These are phyloP conservation scores for Stenodera caucasica DNA, from an alignment of 2,888 invertebrate genomes.

Conservation along the genomic window DNA sequence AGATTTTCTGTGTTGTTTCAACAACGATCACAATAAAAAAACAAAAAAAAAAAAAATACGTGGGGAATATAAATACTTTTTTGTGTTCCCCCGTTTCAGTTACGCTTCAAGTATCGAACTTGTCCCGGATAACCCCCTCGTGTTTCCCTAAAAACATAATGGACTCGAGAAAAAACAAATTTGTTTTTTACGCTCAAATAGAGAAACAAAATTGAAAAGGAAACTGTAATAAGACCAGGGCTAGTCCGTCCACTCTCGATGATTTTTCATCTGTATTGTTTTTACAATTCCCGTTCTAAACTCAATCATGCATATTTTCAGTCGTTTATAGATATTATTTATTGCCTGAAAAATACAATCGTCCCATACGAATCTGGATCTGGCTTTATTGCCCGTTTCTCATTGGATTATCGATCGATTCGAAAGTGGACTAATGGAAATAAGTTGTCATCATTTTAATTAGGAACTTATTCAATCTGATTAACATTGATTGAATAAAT, in stretches of 20 bases:
- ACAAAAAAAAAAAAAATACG: too few species aligned
- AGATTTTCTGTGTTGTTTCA: neutral
- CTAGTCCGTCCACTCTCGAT: conserved; percentile 34
- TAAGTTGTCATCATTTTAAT: neutral
- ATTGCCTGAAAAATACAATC: conserved; percentile 9
- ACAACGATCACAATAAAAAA: too few species aligned
- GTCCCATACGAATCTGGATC: too few species aligned
- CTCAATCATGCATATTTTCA: conserved; percentile 46
- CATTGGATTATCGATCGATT: too few species aligned
- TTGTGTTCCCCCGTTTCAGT: conserved; percentile 16
- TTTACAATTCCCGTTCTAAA: conserved; percentile 42
- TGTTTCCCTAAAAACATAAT: conserved; percentile 42
- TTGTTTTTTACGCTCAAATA: conserved; percentile 55
- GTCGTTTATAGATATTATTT: conserved; percentile 39
- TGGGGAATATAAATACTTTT: conserved; percentile 8
- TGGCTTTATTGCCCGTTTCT: too few species aligned
- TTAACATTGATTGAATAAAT: neutral
- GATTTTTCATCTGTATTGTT: conserved; percentile 37
- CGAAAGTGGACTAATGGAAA: too few species aligned
- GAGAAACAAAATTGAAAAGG: conserved; percentile 54
- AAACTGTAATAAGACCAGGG: conserved; percentile 50
- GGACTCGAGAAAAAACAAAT: conserved; percentile 54
- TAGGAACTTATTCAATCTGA: conserved; percentile 3
- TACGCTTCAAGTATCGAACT: conserved; percentile 5
- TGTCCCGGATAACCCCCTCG: conserved; percentile 13